These are phyloP conservation scores for Epistrophella euchroma DNA, from an alignment of 2,888 invertebrate genomes.

Conservation along the genomic window DNA sequence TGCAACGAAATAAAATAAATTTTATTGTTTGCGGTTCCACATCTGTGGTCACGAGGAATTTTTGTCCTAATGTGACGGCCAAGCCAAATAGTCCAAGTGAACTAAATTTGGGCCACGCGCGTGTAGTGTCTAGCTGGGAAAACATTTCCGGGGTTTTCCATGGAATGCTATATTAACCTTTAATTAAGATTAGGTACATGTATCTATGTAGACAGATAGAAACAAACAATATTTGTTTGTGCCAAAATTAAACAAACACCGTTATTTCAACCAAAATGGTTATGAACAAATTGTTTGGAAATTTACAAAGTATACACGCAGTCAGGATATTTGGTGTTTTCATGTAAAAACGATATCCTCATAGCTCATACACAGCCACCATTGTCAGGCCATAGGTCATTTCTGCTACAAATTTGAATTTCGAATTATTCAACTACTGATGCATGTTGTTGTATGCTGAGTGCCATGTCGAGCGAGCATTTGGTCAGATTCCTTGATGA, in stretches of 20 bases:
- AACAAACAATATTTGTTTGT: neutral
- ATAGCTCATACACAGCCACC: neutral
- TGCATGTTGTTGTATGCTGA: neutral
- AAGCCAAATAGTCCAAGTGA: neutral
- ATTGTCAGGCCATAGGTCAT: conserved; percentile 45
- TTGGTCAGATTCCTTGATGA: conserved; percentile 29
- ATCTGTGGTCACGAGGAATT: conserved; percentile 64
- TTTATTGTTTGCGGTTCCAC: conserved; percentile 66
- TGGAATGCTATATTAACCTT: conserved; percentile 17
- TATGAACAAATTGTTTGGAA: neutral
- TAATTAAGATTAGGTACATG: neutral
- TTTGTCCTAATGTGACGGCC: conserved; percentile 15
- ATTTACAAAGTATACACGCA: neutral
- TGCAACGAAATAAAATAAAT: conserved; percentile 43
- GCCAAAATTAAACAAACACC: conserved; percentile 27
- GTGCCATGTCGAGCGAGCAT: conserved; percentile 19
- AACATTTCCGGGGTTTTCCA: conserved; percentile 46
- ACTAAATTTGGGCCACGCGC: conserved; percentile 6
- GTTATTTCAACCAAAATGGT: conserved; percentile 24
- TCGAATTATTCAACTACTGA: conserved; percentile 8
- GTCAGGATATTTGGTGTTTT: conserved; percentile 14
- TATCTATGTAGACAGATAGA: neutral
- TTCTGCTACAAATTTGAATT: conserved; percentile 42
- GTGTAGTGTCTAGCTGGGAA: conserved; percentile 10
- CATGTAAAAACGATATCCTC: neutral